phyloP scores from a whole-genome alignment of 1,140 invertebrate species.

The Pachyrhynchus sulphureomaculatus region DNA sequence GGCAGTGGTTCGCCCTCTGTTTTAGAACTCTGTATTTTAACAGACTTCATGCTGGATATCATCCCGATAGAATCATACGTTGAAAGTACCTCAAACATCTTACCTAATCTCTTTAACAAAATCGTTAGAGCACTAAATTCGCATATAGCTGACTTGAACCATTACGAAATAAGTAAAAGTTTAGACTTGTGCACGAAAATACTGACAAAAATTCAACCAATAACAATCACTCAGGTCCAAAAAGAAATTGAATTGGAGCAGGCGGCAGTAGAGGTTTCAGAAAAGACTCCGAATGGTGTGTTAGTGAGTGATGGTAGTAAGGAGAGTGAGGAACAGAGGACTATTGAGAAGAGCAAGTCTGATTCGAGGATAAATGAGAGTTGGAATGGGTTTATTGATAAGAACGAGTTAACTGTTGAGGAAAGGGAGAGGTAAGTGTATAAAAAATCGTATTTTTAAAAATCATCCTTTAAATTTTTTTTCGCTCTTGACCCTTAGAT shows the following conservation, averaged over 20 bases:
- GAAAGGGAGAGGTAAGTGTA: slow-evolving; percentile 42
- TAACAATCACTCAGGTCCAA: slow-evolving; percentile 36
- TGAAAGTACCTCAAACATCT: slow-evolving; percentile 77
- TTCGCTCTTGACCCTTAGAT: too few relatives aligned
- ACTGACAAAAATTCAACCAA: slow-evolving; percentile 73
- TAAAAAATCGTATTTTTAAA: too few relatives aligned
- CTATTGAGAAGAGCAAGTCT: slow-evolving; percentile 65
- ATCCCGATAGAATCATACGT: slow-evolving; percentile 78
- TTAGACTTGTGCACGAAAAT: slow-evolving; percentile 74
- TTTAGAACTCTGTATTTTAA: slow-evolving; percentile 69
- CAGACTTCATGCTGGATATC: slow-evolving; percentile 77
- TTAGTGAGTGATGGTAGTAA: neutral
- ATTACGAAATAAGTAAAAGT: slow-evolving; percentile 64
- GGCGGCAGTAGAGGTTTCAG: neutral
- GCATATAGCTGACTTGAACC: slow-evolving; percentile 60
- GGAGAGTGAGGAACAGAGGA: slow-evolving; percentile 27
- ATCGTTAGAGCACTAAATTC: slow-evolving; percentile 63
- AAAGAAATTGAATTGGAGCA: slow-evolving; percentile 13
- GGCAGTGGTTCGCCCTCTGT: slow-evolving; percentile 63
- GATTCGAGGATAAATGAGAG: slow-evolving; percentile 65
- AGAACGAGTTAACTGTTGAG: slow-evolving; percentile 50
- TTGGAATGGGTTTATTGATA: slow-evolving; percentile 50
- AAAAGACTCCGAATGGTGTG: slow-evolving; percentile 4
- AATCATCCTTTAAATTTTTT: too few relatives aligned
- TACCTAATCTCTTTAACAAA: slow-evolving; percentile 71